Conservation (phyloP, 2,797 vertebrate species). For the Chelonia mydas region DNA sequence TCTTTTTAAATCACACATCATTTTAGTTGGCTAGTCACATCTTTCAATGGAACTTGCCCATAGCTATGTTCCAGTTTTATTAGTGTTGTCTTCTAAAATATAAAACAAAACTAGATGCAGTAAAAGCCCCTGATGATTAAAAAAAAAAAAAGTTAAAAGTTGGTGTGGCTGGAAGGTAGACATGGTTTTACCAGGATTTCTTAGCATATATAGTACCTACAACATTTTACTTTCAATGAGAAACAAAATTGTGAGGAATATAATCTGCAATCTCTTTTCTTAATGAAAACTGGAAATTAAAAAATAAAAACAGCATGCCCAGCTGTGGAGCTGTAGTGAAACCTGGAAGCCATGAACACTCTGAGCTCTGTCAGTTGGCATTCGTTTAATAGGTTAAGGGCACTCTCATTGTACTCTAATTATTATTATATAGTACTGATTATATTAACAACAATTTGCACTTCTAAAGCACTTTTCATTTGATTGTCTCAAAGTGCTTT, state of each 20-base stretch:
- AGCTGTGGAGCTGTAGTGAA: background rate
- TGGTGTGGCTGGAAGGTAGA: background rate
- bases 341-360: fast-evolving
- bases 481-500: background rate
- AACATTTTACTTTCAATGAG: background rate
- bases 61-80: fast-evolving
- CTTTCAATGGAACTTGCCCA: background rate
- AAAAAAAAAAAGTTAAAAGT: background rate
- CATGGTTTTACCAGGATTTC: background rate
- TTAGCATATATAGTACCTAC: background rate
- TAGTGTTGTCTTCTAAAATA: background rate
- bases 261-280: background rate
- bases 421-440: background rate
- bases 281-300: background rate
- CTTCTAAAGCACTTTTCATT: background rate
- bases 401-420: background rate
- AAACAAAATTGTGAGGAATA: background rate
- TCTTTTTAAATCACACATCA: background rate
- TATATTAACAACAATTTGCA: background rate
- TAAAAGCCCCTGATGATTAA: background rate
- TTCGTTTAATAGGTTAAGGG: background rate
- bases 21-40: background rate
- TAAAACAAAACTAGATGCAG: background rate
- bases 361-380: background rate
- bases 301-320: fast-evolving